Evolutionary conservation across 2,797 vertebrate genomes (phyloP).

Genomic region (Cyclopterus lumpus): DNA sequence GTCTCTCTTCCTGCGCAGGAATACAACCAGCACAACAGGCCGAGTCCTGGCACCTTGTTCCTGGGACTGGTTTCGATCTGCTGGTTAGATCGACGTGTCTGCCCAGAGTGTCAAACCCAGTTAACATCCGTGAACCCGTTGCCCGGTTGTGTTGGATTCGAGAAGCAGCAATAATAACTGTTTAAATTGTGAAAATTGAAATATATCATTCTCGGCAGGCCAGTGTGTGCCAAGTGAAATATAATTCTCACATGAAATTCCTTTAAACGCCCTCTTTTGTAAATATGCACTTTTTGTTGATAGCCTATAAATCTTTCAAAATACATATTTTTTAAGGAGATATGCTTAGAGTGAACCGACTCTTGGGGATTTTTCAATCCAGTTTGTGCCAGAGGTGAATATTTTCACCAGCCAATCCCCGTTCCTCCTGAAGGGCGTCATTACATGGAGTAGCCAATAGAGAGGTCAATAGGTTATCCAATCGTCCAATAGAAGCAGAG

Average conservation of each 20-base stretch:
- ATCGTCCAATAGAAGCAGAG: conserved; percentile 72
- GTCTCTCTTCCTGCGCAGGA: too few species aligned
- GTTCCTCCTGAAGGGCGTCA: conserved; percentile 28
- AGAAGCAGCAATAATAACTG: neutral
- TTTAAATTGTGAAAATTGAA: neutral
- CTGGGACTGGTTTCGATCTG: neutral
- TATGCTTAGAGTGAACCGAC: neutral
- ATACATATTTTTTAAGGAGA: neutral
- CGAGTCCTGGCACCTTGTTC: neutral
- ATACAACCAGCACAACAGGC: too few species aligned
- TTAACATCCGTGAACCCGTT: neutral
- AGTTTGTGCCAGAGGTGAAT: conserved; percentile 53
- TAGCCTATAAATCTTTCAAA: neutral
- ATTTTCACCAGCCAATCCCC: conserved; percentile 59
- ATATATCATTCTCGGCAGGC: neutral
- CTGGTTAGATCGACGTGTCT: neutral
- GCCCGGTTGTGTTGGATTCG: neutral
- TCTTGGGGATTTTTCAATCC: neutral
- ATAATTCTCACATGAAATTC: neutral
- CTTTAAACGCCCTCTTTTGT: neutral
- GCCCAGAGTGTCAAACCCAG: neutral
- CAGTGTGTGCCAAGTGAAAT: neutral
- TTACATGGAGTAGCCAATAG: conserved; percentile 61
- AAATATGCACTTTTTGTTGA: neutral
- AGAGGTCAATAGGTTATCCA: too few species aligned